Conservation (phyloP, 1,140 invertebrate species). For the Caerostris extrusa region DNA sequence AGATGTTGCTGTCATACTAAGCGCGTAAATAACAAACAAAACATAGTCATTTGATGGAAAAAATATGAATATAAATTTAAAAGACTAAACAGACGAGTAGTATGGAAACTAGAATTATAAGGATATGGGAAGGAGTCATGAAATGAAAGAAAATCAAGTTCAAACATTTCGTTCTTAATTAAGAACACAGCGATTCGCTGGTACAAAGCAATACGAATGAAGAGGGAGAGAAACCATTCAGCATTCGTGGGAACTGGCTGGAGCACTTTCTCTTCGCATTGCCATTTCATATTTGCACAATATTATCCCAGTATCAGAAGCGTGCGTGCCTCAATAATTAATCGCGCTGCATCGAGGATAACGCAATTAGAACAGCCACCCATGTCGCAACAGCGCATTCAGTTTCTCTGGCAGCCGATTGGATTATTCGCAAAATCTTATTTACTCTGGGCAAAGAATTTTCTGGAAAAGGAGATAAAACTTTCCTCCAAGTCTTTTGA, state of each 20-base stretch:
- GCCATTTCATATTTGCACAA: not conserved
- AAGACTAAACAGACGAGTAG: no score
- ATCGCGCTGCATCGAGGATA: constrained; percentile 32
- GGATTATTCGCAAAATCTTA: constrained; percentile 34
- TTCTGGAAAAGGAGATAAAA: not conserved
- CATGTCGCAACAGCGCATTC: constrained; percentile 9
- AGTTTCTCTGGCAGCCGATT: not conserved
- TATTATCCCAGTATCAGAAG: constrained; percentile 48
- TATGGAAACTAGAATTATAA: no score
- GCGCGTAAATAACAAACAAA: no score
- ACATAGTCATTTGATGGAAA: no score
- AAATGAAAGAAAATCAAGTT: no score
- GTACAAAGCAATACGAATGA: not conserved
- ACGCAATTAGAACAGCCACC: constrained; percentile 37
- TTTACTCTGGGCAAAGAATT: not conserved
- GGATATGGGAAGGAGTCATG: no score
- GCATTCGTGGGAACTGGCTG: not conserved
- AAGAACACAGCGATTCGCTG: no score
- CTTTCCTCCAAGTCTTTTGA: not conserved
- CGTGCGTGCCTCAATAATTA: constrained; percentile 51
- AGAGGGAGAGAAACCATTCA: not conserved
- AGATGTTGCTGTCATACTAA: no score
- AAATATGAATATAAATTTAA: no score
- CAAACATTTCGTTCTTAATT: no score
- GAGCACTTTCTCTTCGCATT: not conserved